Base-by-base conservation (phyloP, 1,140 invertebrate genomes). In the Euura saliciscinereae region DNA sequence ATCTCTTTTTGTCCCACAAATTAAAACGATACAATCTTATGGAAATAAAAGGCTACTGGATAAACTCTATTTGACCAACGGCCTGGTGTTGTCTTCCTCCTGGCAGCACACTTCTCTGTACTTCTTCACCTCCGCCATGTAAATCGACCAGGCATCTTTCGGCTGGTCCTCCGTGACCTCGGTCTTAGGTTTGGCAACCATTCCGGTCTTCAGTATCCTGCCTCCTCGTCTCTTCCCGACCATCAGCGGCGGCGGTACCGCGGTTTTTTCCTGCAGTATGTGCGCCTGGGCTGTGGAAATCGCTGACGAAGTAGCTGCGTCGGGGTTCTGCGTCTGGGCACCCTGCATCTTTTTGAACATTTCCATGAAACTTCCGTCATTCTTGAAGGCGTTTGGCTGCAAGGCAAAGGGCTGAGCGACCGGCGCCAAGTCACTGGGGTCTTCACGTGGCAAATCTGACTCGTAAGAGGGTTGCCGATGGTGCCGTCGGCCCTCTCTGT, bases 91-190 rank as follows among this genome's bases (percentile, higher is more conserved):
- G 77, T 95, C 92, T 82, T 97, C 96, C 81, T 97, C 95, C 83
- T 97, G 94, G 86, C 96, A 97, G 71, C 94, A 95, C 66, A 95
- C 94, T 83, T 96, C 95, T 82, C 95, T 93, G 80, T 98, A 98
- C 80, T 95, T 94, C 82, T 96, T 94, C 6, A 98, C 96, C 91
- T 98, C 96, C 44, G 93, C 93, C 91, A 98, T 93, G 80, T 98
- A 98, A 2, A 96, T 86, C 0, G 95, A 94, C 96, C 96, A 98
- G 6, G 96, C 95, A 86, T 97, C 96, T 83, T 94, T 95, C 0
- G 93, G 92, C 71, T 92, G 89, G 73, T 90, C 90, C n/a, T 82
- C 84, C 44, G 91, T 89, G 76, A 90, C 89, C 73, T 92, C 91
- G 43, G 90, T 90, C 83, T 94, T 93, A 44, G 91, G 89, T 82